phyloP scores from a whole-genome alignment of 2,888 invertebrate genomes.

The Isoperla grammatica region DNA sequence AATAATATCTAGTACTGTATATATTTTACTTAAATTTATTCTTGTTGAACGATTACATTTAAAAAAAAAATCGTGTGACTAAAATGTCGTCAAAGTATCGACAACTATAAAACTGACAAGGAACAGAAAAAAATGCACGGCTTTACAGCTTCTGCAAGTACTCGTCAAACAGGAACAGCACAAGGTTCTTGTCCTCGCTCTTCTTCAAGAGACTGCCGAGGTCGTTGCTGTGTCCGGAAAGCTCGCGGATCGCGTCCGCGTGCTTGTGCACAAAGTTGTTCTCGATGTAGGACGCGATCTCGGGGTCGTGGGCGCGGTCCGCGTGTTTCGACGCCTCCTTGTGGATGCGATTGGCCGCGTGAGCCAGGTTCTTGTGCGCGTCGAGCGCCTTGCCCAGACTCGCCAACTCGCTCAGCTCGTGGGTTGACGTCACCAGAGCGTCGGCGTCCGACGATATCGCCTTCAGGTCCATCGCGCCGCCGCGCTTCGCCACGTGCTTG shows the following conservation, averaged over 20 bases:
- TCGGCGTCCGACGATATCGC: constrained; percentile 39
- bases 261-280: constrained; percentile 69
- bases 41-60: too few relatives aligned
- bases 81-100: too few relatives aligned
- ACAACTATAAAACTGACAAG: too few relatives aligned
- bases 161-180: constrained; percentile 71
- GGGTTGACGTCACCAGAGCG: constrained; percentile 35
- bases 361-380: constrained; percentile 64
- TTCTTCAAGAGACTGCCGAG: constrained; percentile 56
- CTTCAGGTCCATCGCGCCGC: constrained; percentile 54
- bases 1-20: too few relatives aligned
- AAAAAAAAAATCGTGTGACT: too few relatives aligned
- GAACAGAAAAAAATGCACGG: too few relatives aligned
- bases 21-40: too few relatives aligned
- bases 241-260: constrained; percentile 57
- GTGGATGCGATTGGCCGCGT: constrained; percentile 63
- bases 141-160: constrained; percentile 43
- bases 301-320: constrained; percentile 62
- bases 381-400: constrained; percentile 70
- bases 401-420: constrained; percentile 51
- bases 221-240: constrained; percentile 70
- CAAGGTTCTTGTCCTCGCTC: constrained; percentile 56
- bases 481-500: constrained; percentile 70
- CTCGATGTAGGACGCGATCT: constrained; percentile 64
- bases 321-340: constrained; percentile 54